phyloP scores from a whole-genome alignment of 2,113 vertebrate genomes.

The Oreochromis tanganicae region DNA sequence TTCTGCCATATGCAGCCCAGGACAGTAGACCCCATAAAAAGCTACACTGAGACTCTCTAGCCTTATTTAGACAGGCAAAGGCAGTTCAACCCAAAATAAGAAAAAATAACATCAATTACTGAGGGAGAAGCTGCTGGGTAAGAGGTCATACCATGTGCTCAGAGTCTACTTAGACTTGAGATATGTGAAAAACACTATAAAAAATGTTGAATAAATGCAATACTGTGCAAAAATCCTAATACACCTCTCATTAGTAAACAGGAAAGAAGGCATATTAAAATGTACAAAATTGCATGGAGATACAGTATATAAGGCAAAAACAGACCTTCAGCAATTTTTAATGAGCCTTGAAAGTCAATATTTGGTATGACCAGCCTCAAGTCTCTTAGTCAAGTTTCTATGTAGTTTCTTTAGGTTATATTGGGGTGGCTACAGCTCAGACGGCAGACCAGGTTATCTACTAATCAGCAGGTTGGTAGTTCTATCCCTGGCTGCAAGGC shows the following conservation, averaged over 20 bases:
- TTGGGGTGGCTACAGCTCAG: neutral
- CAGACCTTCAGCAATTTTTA: neutral
- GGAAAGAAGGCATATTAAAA: neutral
- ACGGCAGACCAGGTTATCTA: neutral
- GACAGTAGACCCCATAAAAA: neutral
- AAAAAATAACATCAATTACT: neutral
- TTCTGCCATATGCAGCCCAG: neutral
- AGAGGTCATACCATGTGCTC: neutral
- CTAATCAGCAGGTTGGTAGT: neutral
- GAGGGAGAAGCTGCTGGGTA: neutral
- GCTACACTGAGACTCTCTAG: neutral
- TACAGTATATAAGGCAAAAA: neutral
- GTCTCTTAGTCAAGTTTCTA: neutral
- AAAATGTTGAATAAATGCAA: neutral
- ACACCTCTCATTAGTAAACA: neutral
- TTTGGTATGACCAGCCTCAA: neutral
- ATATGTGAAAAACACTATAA: neutral
- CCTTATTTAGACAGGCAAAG: slow-evolving; percentile 37
- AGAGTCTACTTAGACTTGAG: neutral
- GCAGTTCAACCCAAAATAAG: neutral
- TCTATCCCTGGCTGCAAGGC: neutral
- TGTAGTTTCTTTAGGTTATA: neutral
- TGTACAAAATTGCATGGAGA: neutral
- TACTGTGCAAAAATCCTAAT: neutral
- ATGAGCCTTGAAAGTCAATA: neutral